These are phyloP conservation scores for Eumerus sabulonum DNA, from an alignment of 2,888 invertebrate species.

Conservation along the genomic window DNA sequence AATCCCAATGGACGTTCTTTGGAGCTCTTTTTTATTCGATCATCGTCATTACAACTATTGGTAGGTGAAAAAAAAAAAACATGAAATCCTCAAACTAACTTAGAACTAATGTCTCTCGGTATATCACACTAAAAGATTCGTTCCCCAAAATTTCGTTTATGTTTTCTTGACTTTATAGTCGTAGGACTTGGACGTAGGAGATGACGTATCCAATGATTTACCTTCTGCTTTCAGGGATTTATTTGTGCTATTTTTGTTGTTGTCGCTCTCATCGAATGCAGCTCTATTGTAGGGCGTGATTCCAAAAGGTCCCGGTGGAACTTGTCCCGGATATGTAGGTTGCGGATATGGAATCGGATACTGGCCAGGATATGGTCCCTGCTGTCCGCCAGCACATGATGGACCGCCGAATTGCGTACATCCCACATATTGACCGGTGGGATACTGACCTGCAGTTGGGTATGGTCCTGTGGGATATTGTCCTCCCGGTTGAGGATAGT, in stretches of 20 bases:
- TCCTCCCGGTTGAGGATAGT: constrained; percentile 60
- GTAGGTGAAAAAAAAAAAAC: constrained; percentile 81
- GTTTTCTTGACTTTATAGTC: constrained; percentile 33
- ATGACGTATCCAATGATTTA: constrained; percentile 21
- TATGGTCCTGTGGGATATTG: constrained; percentile 67
- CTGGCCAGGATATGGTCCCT: constrained; percentile 23
- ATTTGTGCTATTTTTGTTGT: constrained; percentile 39
- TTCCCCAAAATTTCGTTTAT: constrained; percentile 3
- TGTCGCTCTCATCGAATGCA: constrained; percentile 58
- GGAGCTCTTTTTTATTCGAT: constrained; percentile 97
- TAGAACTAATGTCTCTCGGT: constrained; percentile 7
- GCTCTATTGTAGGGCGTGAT: constrained; percentile 55
- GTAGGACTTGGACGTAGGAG: constrained; percentile 4
- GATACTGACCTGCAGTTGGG: constrained; percentile 56
- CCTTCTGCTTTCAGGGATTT: constrained; percentile 44
- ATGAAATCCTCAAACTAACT: constrained; percentile 14
- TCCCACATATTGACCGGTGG: constrained; percentile 57
- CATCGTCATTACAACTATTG: constrained; percentile 97
- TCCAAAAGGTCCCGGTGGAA: constrained; percentile 44
- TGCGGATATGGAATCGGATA: constrained; percentile 28
- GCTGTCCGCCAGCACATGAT: constrained; percentile 20
- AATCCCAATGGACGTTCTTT: constrained; percentile 90
- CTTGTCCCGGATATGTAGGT: constrained; percentile 16
- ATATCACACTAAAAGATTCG: constrained; percentile 31
- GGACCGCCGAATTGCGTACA: constrained; percentile 16